Evolutionary conservation across 2,113 vertebrate species (phyloP).

Genomic region (Rhinoderma darwinii): DNA sequence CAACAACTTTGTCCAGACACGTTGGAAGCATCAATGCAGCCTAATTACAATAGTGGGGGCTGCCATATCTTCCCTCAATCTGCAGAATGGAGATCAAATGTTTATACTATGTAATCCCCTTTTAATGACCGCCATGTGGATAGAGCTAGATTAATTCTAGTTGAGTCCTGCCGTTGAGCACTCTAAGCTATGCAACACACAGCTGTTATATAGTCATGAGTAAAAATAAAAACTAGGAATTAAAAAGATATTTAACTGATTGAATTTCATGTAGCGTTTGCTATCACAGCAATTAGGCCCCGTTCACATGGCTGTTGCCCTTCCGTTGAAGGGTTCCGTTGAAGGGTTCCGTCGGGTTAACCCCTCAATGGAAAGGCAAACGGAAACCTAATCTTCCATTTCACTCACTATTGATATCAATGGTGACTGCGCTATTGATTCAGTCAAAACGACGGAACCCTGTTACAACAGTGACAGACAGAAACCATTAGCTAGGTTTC

Average conservation of each 20-base stretch:
- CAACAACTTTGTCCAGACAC: background rate
- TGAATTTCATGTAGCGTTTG: no score
- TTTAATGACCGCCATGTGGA: conserved; percentile 53
- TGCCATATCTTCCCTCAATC: conserved; percentile 47
- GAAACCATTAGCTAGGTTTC: no score
- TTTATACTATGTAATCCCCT: conserved; percentile 50
- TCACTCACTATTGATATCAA: no score
- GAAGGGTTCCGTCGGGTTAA: no score
- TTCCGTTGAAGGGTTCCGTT: no score
- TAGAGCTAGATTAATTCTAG: conserved; percentile 42
- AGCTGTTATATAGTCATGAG: background rate
- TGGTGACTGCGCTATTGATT: no score
- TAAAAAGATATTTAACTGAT: conserved; percentile 33
- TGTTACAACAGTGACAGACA: no score
- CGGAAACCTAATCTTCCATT: no score
- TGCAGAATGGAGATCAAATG: conserved; percentile 41
- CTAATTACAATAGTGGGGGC: conserved; percentile 4
- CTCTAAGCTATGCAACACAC: conserved; percentile 39
- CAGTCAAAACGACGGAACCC: no score
- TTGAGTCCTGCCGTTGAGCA: background rate
- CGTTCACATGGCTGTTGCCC: no score
- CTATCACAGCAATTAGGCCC: conserved; percentile 4
- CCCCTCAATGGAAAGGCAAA: no score
- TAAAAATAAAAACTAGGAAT: conserved; percentile 21
- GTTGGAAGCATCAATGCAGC: background rate